Conservation (phyloP, 2,888 invertebrate genomes). For the Ornithoptera alexandrae region DNA sequence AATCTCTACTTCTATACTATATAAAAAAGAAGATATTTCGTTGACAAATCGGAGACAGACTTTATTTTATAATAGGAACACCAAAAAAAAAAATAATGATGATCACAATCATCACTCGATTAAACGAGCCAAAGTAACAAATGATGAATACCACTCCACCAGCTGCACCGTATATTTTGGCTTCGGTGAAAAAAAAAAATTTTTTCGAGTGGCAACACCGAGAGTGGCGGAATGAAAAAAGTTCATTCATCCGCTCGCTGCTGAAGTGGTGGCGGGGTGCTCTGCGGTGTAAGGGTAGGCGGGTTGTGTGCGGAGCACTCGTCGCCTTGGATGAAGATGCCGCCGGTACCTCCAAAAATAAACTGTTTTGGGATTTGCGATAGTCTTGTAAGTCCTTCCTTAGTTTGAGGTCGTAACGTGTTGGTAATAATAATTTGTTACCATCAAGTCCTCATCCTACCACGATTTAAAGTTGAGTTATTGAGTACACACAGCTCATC, state of each 20-base stretch:
- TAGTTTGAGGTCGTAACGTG: background rate
- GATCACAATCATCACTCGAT: no score
- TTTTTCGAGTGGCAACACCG: conserved; percentile 37
- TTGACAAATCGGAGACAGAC: no score
- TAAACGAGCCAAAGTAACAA: no score
- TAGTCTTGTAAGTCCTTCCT: background rate
- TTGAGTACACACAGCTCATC: no score
- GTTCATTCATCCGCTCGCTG: conserved; percentile 44
- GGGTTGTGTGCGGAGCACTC: conserved; percentile 28
- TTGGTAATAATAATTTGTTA: no score
- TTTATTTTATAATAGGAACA: background rate
- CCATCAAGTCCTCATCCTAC: no score
- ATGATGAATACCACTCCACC: no score
- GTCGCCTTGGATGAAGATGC: conserved; percentile 22
- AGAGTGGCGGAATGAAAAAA: conserved; percentile 51
- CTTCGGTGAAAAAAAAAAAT: conserved; percentile 33
- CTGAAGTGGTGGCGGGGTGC: conserved; percentile 30
- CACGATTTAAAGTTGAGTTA: no score
- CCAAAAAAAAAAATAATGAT: background rate
- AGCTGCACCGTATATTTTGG: conserved; percentile 32
- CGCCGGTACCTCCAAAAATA: conserved; percentile 15
- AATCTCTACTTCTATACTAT: no score
- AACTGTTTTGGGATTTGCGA: conserved; percentile 12
- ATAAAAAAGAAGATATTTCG: no score
- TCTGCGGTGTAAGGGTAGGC: background rate